Conservation (phyloP, 1,140 invertebrate species). For the Papilio polyxenes region DNA sequence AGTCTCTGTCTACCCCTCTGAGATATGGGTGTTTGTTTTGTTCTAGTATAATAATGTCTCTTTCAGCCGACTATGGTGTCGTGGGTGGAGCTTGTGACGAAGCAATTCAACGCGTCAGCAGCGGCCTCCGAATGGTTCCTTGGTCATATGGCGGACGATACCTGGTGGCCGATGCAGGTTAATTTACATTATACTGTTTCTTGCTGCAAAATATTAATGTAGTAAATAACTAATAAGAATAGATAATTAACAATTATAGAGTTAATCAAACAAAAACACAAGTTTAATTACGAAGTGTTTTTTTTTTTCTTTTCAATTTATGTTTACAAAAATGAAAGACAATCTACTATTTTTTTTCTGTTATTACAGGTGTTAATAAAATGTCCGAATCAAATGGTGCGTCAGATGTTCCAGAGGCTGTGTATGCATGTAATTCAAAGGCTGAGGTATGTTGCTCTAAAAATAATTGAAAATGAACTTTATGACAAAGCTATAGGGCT, state of each 20-base stretch:
- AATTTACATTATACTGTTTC: conserved; percentile 22
- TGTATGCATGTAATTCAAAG: conserved; percentile 97
- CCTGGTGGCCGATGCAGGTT: conserved; percentile 96
- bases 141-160: conserved; percentile 94
- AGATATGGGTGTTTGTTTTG: not conserved
- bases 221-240: not conserved
- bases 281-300: no score
- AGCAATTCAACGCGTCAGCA: conserved; percentile 95
- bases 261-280: no score
- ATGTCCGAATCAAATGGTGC: conserved; percentile 97
- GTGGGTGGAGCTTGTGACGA: conserved; percentile 96
- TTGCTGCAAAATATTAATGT: conserved; percentile 5
- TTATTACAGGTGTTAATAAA: conserved; percentile 89
- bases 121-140: conserved; percentile 96
- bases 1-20: no score
- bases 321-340: no score
- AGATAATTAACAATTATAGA: conserved; percentile 11
- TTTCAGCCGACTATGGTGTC: conserved; percentile 95
- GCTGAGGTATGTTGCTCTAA: conserved; percentile 82
- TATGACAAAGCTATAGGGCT: not conserved
- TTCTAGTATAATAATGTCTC: not conserved
- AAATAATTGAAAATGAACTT: conserved; percentile 26
- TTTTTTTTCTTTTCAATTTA: conserved; percentile 6
- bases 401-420: conserved; percentile 96
- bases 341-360: conserved; percentile 36